Evolutionary conservation across 2,888 invertebrate genomes (phyloP), one percentile per base, ranked within the genome.

Genomic region (Agonopterix alstromeriana): DNA sequence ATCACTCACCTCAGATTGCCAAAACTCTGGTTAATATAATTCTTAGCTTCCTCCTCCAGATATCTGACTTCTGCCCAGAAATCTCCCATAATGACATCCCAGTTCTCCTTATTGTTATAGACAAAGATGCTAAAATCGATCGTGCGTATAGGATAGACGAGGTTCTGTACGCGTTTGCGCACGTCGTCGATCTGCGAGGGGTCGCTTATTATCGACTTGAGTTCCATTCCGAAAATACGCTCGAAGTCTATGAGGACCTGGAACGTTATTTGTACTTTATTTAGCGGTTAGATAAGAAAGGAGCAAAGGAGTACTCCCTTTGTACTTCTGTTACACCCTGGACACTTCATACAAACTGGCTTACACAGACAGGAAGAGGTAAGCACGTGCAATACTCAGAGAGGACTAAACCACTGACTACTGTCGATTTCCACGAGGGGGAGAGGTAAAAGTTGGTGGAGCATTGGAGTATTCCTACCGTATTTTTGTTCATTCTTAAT

Each of bases 151-250:
- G 95, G 95, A 45, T 91, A 90, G 0, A 96, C 92, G 17, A 97
- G 85, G 47, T 92, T 92, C 61, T 93, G 94, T 1, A 97, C 94
- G 51, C 95, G 92, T 55, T 94, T 93, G 11, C 96, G 90, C 3
- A 97, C 94, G 54, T 93, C 93, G 66, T 97, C 97, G 45, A 98
- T 95, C 64, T 95, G 93, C 8, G 94, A 93, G 0, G 97, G 96
- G 71, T 97, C 96, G 53, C 93, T 94, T 36, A 97, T 94, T 36
- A 97, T 94, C 0, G 96, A 93, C 67, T 96, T 96, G 2, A 98
- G 79, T 63, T 97, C 95, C 1, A 93, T 90, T 0, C 97, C 97
- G 72, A 98, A 97, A 52, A 98, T 94, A 59, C 96, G 96, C 73
- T 95, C 94, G 69, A 97, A 97, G 67, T 97, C 95, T 65, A 95